Base-by-base conservation (phyloP, 2,888 invertebrate species). In the Listrodromus nycthemerus region DNA sequence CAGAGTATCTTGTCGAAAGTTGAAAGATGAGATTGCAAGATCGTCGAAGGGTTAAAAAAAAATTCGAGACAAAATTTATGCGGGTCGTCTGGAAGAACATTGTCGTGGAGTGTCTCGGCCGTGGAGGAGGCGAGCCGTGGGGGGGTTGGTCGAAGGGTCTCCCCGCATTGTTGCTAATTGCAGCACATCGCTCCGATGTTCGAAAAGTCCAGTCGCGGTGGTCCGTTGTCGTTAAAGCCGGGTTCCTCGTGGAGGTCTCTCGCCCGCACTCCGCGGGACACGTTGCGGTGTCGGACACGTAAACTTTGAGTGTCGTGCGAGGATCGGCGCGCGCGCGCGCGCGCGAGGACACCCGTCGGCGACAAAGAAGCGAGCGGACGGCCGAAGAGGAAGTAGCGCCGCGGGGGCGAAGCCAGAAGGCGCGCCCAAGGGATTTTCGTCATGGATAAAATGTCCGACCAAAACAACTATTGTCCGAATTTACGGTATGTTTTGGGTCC, bases 91-190 rank as follows among this genome's bases (percentile, higher is more conserved):
- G 71, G 76, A 58, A 80, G 52, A 74, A 63, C 61, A 61, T 78
- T 63, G 67, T 70, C 65, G 52, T 45, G 52, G 24, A 76, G 82
- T 81, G 84, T 66, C 84, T 85, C 86, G 85, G 84, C 58, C 88
- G 70, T 91, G 91, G 91, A 88, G 88, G 80, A 63, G 77, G 41
- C n/a, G n/a, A n/a, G n/a, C n/a, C n/a, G n/a, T n/a, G 63, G 19
- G 3, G 27, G 30, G 58, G 16, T 61, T 2, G 3, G 69, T 78
- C 61, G 30, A 30, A 27, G 58, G 6, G 66, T 78, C 63, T 77
- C 87, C 87, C 88, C 85, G 90, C 89, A 91, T 91, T 91, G 91
- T 91, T 87, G 89, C 90, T 92, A 92, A 92, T 92, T 92, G 91
- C 88, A 65, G 80, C 52, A 63, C 75, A 67, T 81, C 77, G 48